Percentiles rank a stretch among this genome's conserved stretches.
These are phyloP conservation scores for Muraenolepis orangiensis DNA, from an alignment of 2,797 vertebrate genomes.

Conservation along the genomic window DNA sequence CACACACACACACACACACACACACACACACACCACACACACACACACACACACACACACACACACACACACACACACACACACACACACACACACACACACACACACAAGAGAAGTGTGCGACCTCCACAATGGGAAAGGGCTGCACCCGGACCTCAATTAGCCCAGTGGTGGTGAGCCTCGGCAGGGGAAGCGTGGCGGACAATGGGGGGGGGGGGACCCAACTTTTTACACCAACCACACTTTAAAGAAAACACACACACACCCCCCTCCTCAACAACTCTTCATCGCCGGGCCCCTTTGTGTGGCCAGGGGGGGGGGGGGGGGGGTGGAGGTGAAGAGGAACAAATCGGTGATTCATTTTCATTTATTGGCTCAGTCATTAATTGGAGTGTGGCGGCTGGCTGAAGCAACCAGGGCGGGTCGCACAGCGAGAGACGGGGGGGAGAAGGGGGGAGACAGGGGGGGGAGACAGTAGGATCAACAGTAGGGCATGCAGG, in stretches of 20 bases:
- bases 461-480: no score
- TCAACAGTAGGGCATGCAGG: constrained; percentile 54
- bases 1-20: constrained; percentile 29
- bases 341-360: constrained; percentile 43
- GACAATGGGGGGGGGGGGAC: constrained; percentile 63
- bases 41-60: constrained; percentile 28
- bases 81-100: background rate
- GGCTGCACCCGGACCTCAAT: constrained; percentile 53
- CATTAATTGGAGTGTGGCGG: constrained; percentile 52
- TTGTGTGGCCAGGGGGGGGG: no score
- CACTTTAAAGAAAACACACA: constrained; percentile 65
- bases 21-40: constrained; percentile 12
- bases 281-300: constrained; percentile 43
- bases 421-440: no score
- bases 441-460: no score
- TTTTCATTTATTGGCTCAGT: constrained; percentile 58
- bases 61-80: constrained; percentile 31
- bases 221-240: constrained; percentile 66
- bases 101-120: constrained; percentile 31
- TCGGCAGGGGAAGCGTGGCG: constrained; percentile 45
- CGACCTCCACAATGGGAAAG: no score
- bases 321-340: background rate
- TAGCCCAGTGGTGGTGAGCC: constrained; percentile 62
- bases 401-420: constrained; percentile 22
- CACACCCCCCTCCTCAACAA: constrained; percentile 23